Conservation (phyloP, 2,888 invertebrate genomes). For the Nemurella pictetii region DNA sequence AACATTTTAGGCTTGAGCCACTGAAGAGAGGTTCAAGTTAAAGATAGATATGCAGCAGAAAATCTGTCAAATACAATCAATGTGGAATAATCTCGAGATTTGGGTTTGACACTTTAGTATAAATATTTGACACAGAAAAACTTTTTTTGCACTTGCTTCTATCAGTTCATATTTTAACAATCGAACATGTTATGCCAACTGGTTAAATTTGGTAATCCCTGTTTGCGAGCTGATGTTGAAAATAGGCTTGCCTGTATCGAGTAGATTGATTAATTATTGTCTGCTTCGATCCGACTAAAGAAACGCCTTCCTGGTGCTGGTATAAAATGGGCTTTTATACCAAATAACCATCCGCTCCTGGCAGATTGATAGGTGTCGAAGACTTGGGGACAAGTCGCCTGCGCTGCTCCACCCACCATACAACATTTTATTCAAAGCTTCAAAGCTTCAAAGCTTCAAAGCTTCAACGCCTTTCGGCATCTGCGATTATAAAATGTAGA, state of each 20-base stretch:
- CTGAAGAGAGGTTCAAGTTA: background rate
- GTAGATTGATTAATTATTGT: conserved; percentile 17
- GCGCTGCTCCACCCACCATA: background rate
- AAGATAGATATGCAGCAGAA: background rate
- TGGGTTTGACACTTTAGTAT: background rate
- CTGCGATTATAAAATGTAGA: background rate
- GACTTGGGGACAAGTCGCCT: background rate
- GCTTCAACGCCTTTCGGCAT: background rate
- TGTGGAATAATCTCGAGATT: background rate
- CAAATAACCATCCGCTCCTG: background rate
- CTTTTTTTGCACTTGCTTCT: no score
- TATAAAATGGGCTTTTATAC: conserved; percentile 21
- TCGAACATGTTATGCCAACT: no score
- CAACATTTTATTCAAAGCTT: background rate
- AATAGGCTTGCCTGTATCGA: background rate
- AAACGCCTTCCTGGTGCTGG: background rate
- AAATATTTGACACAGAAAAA: background rate
- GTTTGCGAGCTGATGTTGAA: background rate
- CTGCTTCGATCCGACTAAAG: background rate
- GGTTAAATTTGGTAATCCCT: conserved; percentile 1
- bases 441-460: background rate
- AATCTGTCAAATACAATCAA: background rate
- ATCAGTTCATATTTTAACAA: no score
- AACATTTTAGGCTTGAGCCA: background rate
- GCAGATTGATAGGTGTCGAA: conserved; percentile 18